Conservation (phyloP, 2,113 vertebrate genomes). For the Sapajus apella region DNA sequence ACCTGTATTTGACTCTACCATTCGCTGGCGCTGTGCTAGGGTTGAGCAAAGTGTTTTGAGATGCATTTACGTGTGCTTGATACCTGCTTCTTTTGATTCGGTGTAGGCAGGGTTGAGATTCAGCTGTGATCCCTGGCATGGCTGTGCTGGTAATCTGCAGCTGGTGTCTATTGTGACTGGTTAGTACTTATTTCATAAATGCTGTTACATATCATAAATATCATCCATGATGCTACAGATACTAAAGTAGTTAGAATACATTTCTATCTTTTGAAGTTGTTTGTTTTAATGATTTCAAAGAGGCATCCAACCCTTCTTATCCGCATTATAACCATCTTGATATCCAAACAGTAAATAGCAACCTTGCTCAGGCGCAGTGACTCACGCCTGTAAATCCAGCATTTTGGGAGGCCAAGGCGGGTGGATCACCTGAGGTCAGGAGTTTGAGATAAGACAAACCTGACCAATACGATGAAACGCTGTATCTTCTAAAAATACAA, state of each 20-base stretch:
- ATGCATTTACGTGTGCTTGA: too few species aligned
- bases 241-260: neutral
- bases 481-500: too few species aligned
- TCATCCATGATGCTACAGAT: neutral
- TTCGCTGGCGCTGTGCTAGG: neutral
- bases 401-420: too few species aligned
- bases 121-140: fast-evolving
- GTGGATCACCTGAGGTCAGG: too few species aligned
- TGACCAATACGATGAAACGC: too few species aligned
- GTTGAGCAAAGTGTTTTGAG: too few species aligned
- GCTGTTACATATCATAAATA: neutral
- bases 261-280: neutral
- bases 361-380: too few species aligned
- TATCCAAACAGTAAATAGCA: neutral
- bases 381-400: too few species aligned
- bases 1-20: too few species aligned
- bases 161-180: neutral
- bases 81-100: too few species aligned
- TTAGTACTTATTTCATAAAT: neutral
- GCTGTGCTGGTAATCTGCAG: neutral
- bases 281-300: neutral
- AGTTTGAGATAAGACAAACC: too few species aligned
- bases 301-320: neutral
- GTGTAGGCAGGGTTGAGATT: neutral
- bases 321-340: neutral